Evolutionary conservation across 1,140 invertebrate species (phyloP), one percentile per base, ranked within the genome.

Genomic region (Centruroides vittatus): DNA sequence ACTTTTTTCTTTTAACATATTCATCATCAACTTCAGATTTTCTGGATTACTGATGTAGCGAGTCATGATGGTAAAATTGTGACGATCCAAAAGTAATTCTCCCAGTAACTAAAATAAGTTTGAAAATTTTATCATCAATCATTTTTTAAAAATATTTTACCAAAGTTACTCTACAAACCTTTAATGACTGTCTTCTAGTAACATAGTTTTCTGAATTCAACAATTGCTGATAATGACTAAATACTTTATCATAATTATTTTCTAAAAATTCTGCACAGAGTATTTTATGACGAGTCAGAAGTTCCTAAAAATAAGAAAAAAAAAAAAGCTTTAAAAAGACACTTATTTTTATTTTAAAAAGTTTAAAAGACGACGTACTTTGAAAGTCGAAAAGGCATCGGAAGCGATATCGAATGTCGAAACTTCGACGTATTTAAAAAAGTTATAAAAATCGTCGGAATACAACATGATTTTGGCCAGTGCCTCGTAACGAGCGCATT

Each of bases 11-110:
- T 95, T 94, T 66, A 99, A 80, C 94, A 99, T 97, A 74, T 97
- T 99, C 97, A 99, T 99, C 96, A 99, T 99, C 62, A 99, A 80
- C 74, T 99, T 99, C 55, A 99, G 81, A 80, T 99, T 99, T 72
- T 99, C 95, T 11, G 94, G 93, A 78, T 97, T 97, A 65, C 93
- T 96, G 77, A 99, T 99, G 66, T 82, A 82, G 23, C 71, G 67
- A 10, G 76, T 80, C 85, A 85, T 84, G 71, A 89, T 88, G 64
- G 89, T 95, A 78, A 99, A 99, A 81, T 99, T 99, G 76, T 99
- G 95, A 74, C 97, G 84, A 78, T 99, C 97, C 67, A 99, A 80
- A 65, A 99, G 78, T 67, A 99, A 78, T 81, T 99, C 97, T 41
- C 97, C 96, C 56, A 99, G 79, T 66, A 98, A 78, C 81, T 80